A percentile compares a stretch with the other conserved stretches of the same genome.
phyloP scores from a whole-genome alignment of 2,113 vertebrate genomes.

The Crotalus viridis region DNA sequence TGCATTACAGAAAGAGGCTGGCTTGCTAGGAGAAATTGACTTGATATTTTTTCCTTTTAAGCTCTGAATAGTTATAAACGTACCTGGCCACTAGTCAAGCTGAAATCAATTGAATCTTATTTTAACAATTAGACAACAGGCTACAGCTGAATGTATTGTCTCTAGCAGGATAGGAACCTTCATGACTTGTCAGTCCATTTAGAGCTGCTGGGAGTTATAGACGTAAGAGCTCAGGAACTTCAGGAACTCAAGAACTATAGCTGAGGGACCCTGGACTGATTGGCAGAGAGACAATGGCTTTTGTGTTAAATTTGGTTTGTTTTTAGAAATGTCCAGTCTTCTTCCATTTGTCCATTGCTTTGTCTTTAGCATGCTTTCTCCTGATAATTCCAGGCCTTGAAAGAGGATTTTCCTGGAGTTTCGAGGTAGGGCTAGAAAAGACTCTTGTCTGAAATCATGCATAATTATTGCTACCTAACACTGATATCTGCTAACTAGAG shows the following conservation, averaged over 20 bases:
- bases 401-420: neutral
- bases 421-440: neutral
- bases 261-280: neutral
- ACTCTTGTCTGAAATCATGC: neutral
- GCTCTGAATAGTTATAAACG: neutral
- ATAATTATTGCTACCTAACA: neutral
- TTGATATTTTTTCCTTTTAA: neutral
- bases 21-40: slow-evolving; percentile 2
- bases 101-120: neutral
- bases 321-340: neutral
- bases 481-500: neutral
- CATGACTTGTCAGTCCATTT: neutral
- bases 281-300: slow-evolving; percentile 23
- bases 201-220: neutral
- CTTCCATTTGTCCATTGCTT: neutral
- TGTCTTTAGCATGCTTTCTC: neutral
- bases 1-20: neutral
- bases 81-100: neutral
- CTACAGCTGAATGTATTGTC: neutral
- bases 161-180: neutral
- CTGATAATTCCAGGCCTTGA: neutral
- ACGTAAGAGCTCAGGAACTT: neutral
- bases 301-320: neutral
- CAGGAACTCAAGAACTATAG: too few relatives aligned
- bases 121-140: neutral